Conservation (phyloP, 2,888 invertebrate species). For the Diaperis boleti region DNA sequence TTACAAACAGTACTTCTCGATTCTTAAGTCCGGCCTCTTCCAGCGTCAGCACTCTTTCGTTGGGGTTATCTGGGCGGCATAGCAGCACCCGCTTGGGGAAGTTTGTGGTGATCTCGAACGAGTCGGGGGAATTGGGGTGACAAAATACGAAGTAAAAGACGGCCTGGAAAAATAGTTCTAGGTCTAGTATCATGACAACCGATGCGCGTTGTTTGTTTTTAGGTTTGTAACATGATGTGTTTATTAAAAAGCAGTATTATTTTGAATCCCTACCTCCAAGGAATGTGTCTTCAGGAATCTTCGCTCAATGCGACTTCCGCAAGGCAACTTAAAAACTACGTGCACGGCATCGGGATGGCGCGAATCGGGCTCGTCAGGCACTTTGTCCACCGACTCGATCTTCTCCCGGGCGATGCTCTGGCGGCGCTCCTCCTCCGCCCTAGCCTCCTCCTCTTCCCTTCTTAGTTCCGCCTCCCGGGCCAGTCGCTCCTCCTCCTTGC, state of each 20-base stretch:
- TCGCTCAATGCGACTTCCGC: constrained; percentile 88
- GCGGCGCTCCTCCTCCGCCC: constrained; percentile 66
- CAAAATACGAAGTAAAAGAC: constrained; percentile 96
- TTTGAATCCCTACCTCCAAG: constrained; percentile 85
- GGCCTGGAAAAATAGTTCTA: constrained; percentile 72
- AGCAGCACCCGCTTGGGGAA: constrained; percentile 90
- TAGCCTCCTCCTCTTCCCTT: constrained; percentile 62
- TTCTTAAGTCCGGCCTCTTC: constrained; percentile 86
- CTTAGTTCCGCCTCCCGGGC: constrained; percentile 69
- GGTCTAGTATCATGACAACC: constrained; percentile 29
- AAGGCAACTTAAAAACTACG: constrained; percentile 92
- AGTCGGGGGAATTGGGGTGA: constrained; percentile 91
- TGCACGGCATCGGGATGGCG: constrained; percentile 79
- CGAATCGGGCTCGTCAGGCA: constrained; percentile 83
- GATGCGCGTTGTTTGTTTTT: too few relatives aligned
- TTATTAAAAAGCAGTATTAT: too few relatives aligned
- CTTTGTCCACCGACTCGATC: constrained; percentile 72
- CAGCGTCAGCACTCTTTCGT: constrained; percentile 71
- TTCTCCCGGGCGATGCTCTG: constrained; percentile 76
- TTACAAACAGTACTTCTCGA: constrained; percentile 93
- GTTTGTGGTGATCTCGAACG: constrained; percentile 96
- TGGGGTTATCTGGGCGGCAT: constrained; percentile 68
- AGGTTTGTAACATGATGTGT: too few relatives aligned
- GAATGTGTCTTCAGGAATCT: constrained; percentile 86
- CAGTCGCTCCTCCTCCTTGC: constrained; percentile 71